phyloP scores from a whole-genome alignment of 2,113 vertebrate genomes.

The Gila orcuttii region DNA sequence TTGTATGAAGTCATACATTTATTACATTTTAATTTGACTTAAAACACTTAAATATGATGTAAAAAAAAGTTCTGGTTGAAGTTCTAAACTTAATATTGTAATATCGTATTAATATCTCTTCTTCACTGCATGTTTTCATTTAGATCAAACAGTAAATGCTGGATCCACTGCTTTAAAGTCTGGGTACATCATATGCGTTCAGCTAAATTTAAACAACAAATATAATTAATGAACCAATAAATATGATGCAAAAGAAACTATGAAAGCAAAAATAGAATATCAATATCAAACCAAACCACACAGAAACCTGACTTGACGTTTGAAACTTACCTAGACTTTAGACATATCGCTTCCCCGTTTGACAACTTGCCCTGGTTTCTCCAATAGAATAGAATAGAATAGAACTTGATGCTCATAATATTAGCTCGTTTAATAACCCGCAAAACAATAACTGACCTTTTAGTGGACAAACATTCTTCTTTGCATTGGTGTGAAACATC shows the following conservation, averaged over 20 bases:
- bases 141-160: background rate
- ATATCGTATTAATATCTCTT: too few relatives aligned
- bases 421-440: background rate
- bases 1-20: background rate
- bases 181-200: background rate
- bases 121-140: background rate
- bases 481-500: background rate
- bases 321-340: background rate
- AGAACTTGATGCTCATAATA: background rate
- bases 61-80: background rate
- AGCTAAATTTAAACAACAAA: background rate
- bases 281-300: background rate
- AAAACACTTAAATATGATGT: background rate
- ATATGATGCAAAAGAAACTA: background rate
- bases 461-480: background rate
- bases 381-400: background rate
- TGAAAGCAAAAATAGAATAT: background rate
- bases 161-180: background rate
- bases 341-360: background rate
- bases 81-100: background rate
- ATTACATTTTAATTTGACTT: background rate
- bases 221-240: background rate
- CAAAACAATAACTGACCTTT: slow-evolving; percentile 16
- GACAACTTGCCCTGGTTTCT: background rate
- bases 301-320: too few relatives aligned